These are phyloP conservation scores for Microctonus aethiopoides DNA, from an alignment of 2,888 invertebrate genomes.

Conservation along the genomic window DNA sequence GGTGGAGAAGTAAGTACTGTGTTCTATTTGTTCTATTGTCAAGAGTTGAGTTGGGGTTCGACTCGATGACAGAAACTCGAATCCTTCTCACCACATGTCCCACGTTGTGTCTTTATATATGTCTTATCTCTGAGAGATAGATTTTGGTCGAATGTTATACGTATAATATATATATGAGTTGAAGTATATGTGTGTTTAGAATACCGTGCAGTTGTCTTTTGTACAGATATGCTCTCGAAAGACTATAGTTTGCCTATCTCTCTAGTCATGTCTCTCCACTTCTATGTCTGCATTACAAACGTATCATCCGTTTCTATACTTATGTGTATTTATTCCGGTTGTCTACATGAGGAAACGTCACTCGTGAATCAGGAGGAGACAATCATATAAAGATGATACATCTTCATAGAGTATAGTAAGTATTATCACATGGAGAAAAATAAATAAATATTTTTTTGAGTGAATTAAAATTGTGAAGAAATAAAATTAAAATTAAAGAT, in stretches of 20 bases:
- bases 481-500: neutral
- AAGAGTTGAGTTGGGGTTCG: conserved; percentile 59
- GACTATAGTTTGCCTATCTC: conserved; percentile 30
- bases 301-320: conserved; percentile 25
- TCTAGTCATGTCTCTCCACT: conserved; percentile 18
- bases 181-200: conserved; percentile 16
- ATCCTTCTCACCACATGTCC: conserved; percentile 19
- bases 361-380: neutral
- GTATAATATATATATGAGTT: too few species aligned
- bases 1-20: neutral
- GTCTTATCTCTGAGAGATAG: conserved; percentile 57
- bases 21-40: conserved; percentile 50
- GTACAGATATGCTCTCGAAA: conserved; percentile 31
- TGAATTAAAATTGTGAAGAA: neutral
- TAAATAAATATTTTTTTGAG: neutral
- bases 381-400: neutral
- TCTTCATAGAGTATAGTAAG: neutral
- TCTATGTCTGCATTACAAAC: conserved; percentile 22
- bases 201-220: conserved; percentile 22
- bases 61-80: conserved; percentile 53
- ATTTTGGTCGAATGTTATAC: conserved; percentile 50
- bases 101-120: conserved; percentile 25
- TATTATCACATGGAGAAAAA: neutral
- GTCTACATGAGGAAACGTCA: conserved; percentile 26
- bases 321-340: conserved; percentile 14